Evolutionary conservation across 2,797 vertebrate genomes (phyloP), one percentile per base, ranked within the genome.

Genomic region (Taenioides sp.): DNA sequence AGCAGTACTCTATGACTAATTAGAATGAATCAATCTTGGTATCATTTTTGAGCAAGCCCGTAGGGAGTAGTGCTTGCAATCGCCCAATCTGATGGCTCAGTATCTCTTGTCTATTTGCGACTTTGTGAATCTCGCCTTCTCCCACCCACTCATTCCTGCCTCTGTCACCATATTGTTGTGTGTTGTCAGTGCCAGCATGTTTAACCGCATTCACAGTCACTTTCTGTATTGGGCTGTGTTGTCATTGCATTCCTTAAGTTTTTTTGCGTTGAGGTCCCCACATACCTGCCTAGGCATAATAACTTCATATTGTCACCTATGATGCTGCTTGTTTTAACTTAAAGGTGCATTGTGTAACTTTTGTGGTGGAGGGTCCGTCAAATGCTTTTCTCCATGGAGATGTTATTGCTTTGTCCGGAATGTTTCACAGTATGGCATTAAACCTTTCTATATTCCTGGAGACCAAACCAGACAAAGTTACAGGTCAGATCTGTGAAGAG

Each of bases 21-120:
- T 92, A 87, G 86, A 88, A 90, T 77, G 78, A 92, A 93, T 91
- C 91, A 90, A 93, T 93, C 89, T 93, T 68, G 75, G 77, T 88
- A 90, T 93, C 83, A 86, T 91, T 84, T 91, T 83, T 80, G 88
- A 89, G 90, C 86, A 88, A 84, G 87, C 86, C 93, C 87, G 78
- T 27, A 18, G 92, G 91, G 93, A 92, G 85, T 82, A 91, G 85
- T 80, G 73, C 79, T 80, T 80, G 81, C 86, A 90, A 91, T 90
- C 90, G 84, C 67, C 87, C 84, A 66, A 89, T 88, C 86, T 80
- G 59, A 76, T 83, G 87, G 86, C 85, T 92, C 81, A 83, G 78
- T 89, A 81, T 86, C 75, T 88, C 80, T 72, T 65, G 74, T 70
- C 27, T 63, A 73, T 84, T 74, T 72, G 31, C 80, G 84, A 72